Percentiles rank a stretch among this genome's conserved stretches.
phyloP scores from a whole-genome alignment of 1,140 invertebrate genomes.

The Drosophila auraria region DNA sequence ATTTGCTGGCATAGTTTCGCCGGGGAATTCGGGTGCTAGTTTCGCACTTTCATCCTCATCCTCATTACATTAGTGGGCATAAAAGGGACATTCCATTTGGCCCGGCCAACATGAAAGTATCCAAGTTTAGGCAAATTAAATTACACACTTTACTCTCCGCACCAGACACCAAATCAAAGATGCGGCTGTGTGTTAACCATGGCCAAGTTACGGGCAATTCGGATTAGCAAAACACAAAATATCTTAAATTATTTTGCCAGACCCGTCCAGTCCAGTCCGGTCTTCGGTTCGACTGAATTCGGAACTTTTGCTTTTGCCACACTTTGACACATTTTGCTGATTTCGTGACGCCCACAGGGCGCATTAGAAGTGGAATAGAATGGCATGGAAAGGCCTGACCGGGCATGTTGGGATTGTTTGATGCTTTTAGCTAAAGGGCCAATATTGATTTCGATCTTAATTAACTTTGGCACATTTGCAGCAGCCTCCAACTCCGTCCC shows the following conservation, averaged over 20 bases:
- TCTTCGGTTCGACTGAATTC: slow-evolving; percentile 23
- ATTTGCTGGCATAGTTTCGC: slow-evolving; percentile 42
- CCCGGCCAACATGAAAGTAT: slow-evolving; percentile 45
- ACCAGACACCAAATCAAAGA: slow-evolving; percentile 73
- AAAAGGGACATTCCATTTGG: slow-evolving; percentile 61
- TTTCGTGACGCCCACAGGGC: slow-evolving; percentile 62
- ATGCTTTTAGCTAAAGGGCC: slow-evolving; percentile 83
- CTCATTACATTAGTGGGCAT: slow-evolving; percentile 70
- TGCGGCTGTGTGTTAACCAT: slow-evolving; percentile 68
- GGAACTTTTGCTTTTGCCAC: slow-evolving; percentile 64
- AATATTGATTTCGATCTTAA: slow-evolving; percentile 84
- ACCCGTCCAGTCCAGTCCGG: slow-evolving; percentile 41
- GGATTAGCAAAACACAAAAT: slow-evolving; percentile 82
- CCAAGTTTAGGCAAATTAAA: slow-evolving; percentile 82
- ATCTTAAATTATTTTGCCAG: slow-evolving; percentile 82
- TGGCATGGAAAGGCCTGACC: slow-evolving; percentile 37
- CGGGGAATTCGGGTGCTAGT: slow-evolving; percentile 37
- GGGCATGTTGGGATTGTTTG: slow-evolving; percentile 70
- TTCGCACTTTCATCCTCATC: slow-evolving; percentile 28
- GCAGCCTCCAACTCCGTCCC: slow-evolving; percentile 51
- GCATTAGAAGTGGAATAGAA: slow-evolving; percentile 66
- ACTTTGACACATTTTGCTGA: slow-evolving; percentile 79
- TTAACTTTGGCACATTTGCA: slow-evolving; percentile 84
- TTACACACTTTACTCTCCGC: slow-evolving; percentile 70
- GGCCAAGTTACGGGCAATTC: slow-evolving; percentile 68